Percentiles rank a stretch among this genome's conserved stretches.
phyloP scores from a whole-genome alignment of 1,140 invertebrate genomes.

The Tetragonula clypearis region DNA sequence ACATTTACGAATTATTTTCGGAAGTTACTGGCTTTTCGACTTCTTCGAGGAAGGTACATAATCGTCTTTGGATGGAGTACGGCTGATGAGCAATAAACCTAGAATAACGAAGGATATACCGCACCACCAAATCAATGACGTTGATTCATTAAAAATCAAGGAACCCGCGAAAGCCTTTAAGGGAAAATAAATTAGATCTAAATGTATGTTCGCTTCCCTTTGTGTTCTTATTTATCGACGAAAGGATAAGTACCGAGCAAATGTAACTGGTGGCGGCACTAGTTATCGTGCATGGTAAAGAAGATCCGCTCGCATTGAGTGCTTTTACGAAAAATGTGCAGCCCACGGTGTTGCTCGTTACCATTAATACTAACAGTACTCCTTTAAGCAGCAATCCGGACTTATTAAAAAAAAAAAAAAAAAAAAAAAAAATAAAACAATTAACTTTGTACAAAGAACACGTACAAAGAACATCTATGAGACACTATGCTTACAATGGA shows the following conservation, averaged over 20 bases:
- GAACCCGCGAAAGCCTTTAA: slow-evolving; percentile 82
- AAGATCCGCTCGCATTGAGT: slow-evolving; percentile 82
- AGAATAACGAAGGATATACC: slow-evolving; percentile 82
- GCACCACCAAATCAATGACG: slow-evolving; percentile 82
- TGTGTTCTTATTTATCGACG: slow-evolving; percentile 14
- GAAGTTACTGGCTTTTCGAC: slow-evolving; percentile 65
- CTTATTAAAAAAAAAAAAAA: no score
- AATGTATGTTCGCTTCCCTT: background rate
- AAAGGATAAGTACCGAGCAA: slow-evolving; percentile 80
- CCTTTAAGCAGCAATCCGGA: slow-evolving; percentile 70
- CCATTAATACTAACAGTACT: slow-evolving; percentile 81
- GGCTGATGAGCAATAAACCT: slow-evolving; percentile 80
- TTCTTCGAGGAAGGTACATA: slow-evolving; percentile 24
- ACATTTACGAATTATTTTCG: background rate
- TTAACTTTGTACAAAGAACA: background rate
- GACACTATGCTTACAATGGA: slow-evolving; percentile 67
- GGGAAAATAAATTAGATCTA: slow-evolving; percentile 6
- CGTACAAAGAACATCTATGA: background rate
- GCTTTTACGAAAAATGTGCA: slow-evolving; percentile 85
- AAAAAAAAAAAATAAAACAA: slow-evolving; percentile 1
- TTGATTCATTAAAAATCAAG: slow-evolving; percentile 82
- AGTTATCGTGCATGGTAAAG: slow-evolving; percentile 84
- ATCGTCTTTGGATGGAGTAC: slow-evolving; percentile 55
- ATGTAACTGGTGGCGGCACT: slow-evolving; percentile 85
- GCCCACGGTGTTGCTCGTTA: slow-evolving; percentile 83